A percentile compares a stretch with the other conserved stretches of the same genome.
phyloP scores from a whole-genome alignment of 2,888 invertebrate species.

The Subacronicta megacephala region DNA sequence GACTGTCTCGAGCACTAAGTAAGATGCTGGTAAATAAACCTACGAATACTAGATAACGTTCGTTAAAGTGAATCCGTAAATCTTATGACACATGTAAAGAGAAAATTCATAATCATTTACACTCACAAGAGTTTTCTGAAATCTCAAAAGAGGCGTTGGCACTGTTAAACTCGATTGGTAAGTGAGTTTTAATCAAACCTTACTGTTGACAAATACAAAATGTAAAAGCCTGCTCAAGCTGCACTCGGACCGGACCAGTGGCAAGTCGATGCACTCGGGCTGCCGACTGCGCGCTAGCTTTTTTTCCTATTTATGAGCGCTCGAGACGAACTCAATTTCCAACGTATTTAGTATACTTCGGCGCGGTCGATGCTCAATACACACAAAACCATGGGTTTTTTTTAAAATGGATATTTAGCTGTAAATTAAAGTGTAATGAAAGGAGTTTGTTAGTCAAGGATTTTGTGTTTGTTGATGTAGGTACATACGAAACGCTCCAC shows the following conservation, averaged over 20 bases:
- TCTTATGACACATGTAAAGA: conserved; percentile 3
- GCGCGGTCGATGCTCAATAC: conserved; percentile 43
- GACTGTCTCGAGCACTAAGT: conserved; percentile 19
- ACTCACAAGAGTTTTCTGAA: conserved; percentile 1
- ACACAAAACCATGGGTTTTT: conserved; percentile 46
- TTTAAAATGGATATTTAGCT: conserved; percentile 26
- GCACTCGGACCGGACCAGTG: conserved; percentile 65
- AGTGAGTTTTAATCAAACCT: conserved; percentile 16
- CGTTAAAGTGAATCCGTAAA: not conserved
- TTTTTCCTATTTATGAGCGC: conserved; percentile 65
- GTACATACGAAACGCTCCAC: conserved; percentile 90
- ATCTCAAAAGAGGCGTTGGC: conserved; percentile 27
- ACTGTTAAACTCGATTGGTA: conserved; percentile 29
- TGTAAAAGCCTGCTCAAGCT: conserved; percentile 61
- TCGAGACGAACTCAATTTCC: conserved; percentile 48
- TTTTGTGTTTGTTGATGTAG: conserved; percentile 43
- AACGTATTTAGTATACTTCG: conserved; percentile 46
- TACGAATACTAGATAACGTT: conserved; percentile 8
- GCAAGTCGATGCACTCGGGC: conserved; percentile 71
- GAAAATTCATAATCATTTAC: conserved; percentile 8
- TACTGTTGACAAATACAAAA: conserved; percentile 52
- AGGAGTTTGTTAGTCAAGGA: conserved; percentile 67
- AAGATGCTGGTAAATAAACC: conserved; percentile 17
- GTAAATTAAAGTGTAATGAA: conserved; percentile 18
- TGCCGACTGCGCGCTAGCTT: conserved; percentile 57